phyloP scores from a whole-genome alignment of 2,797 vertebrate species.

The Prionace glauca region DNA sequence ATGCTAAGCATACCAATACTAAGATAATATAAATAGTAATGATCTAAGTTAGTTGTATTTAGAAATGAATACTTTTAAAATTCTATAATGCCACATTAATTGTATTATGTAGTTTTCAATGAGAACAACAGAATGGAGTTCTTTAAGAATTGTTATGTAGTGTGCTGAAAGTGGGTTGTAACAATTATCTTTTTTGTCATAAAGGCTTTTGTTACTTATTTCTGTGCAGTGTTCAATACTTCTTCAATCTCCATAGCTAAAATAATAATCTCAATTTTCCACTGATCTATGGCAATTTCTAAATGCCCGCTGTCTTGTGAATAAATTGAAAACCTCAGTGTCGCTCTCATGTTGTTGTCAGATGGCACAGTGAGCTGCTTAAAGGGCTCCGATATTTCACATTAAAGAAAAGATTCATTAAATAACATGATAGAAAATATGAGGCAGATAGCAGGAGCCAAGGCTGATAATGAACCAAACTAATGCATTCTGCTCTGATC shows the following conservation, averaged over 20 bases:
- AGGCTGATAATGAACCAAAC: not conserved
- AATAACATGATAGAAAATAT: not conserved
- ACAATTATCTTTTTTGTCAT: not conserved
- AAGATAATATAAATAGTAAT: not conserved
- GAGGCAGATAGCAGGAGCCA: not conserved
- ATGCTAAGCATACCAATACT: not conserved
- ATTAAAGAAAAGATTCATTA: conserved; percentile 12
- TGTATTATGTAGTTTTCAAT: not conserved
- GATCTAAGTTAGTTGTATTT: not conserved
- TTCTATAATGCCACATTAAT: not conserved
- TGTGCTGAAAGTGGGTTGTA: not conserved
- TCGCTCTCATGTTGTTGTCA: not conserved
- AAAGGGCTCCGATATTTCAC: not conserved
- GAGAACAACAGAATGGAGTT: not conserved
- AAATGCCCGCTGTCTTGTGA: not conserved
- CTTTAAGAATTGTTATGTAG: not conserved
- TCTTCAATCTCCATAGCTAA: not conserved
- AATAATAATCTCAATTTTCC: not conserved
- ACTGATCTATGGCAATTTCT: conserved; percentile 26
- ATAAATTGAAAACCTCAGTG: conserved; percentile 17
- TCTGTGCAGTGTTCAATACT: not conserved
- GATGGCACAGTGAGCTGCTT: not conserved
- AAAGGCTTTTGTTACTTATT: not conserved
- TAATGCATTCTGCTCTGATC: not conserved
- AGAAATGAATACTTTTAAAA: not conserved